Percentiles rank a stretch among this genome's conserved stretches.
These are phyloP conservation scores for Synergus umbraculus DNA, from an alignment of 2,888 invertebrate species.

Conservation along the genomic window DNA sequence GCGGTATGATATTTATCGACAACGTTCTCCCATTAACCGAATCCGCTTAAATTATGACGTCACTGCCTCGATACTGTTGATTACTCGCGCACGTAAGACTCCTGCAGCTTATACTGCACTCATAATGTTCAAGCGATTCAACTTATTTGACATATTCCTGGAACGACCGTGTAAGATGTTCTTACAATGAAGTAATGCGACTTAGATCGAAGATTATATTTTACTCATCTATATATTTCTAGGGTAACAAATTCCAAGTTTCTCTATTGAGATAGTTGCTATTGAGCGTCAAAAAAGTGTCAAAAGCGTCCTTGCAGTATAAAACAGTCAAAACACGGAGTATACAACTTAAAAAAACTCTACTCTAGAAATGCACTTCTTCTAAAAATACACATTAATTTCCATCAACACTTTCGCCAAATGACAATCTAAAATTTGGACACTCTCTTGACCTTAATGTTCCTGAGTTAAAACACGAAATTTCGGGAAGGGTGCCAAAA, in stretches of 20 bases:
- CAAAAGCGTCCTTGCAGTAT: too few relatives aligned
- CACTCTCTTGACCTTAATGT: not conserved
- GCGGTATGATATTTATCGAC: constrained; percentile 44
- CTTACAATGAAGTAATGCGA: too few relatives aligned
- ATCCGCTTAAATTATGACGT: constrained; percentile 51
- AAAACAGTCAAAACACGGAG: too few relatives aligned
- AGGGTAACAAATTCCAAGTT: too few relatives aligned
- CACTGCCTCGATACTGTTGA: constrained; percentile 36
- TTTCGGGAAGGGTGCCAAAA: not conserved
- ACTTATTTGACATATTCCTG: not conserved
- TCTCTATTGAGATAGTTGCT: too few relatives aligned
- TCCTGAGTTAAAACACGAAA: not conserved
- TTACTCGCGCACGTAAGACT: constrained; percentile 10
- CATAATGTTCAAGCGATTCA: constrained; percentile 23
- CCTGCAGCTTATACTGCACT: constrained; percentile 11
- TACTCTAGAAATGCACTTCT: not conserved
- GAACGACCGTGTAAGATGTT: not conserved
- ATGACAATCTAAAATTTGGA: not conserved
- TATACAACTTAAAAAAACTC: not conserved
- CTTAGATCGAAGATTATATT: too few relatives aligned
- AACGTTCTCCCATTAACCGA: constrained; percentile 48
- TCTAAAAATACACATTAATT: not conserved
- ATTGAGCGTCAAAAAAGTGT: too few relatives aligned
- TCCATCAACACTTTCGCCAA: not conserved
- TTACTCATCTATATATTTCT: too few relatives aligned